Percentiles rank a stretch among this genome's conserved stretches.
Conservation (phyloP, 1,140 invertebrate genomes). For the Drosophila pallidifrons region DNA sequence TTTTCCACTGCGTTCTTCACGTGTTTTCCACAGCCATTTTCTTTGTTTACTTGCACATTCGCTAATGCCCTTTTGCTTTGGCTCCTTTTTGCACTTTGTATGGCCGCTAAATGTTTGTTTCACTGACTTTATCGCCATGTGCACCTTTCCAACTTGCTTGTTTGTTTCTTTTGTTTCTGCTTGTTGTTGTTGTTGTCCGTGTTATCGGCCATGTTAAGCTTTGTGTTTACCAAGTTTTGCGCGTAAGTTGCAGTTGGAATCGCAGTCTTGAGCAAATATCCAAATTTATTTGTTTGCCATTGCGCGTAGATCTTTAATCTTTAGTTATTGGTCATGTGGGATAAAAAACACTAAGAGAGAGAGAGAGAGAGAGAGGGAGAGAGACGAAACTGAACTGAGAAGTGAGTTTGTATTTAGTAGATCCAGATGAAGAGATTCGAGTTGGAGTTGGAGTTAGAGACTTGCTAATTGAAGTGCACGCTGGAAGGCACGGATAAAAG, state of each 20-base stretch:
- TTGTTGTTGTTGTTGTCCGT: slow-evolving; percentile 10
- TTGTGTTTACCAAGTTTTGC: slow-evolving; percentile 52
- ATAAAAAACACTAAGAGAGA: background rate
- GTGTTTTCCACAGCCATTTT: slow-evolving; percentile 14
- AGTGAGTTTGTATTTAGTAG: background rate
- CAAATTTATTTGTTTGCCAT: slow-evolving; percentile 54
- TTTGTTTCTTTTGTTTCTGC: slow-evolving; percentile 17
- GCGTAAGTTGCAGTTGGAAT: slow-evolving; percentile 58
- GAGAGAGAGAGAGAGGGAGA: too few species aligned
- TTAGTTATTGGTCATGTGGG: slow-evolving; percentile 19
- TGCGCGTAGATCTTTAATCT: slow-evolving; percentile 36
- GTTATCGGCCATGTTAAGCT: slow-evolving; percentile 33
- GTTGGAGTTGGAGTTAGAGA: background rate
- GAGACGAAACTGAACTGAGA: background rate
- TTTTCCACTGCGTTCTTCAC: background rate
- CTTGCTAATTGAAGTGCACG: slow-evolving; percentile 35
- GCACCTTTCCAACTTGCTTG: slow-evolving; percentile 42
- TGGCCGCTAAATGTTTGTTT: slow-evolving; percentile 38
- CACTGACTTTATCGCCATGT: slow-evolving; percentile 33
- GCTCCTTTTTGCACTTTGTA: slow-evolving; percentile 16
- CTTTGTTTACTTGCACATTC: slow-evolving; percentile 20
- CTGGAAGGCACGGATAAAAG: slow-evolving; percentile 26
- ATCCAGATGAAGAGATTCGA: slow-evolving; percentile 5
- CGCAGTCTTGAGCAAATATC: slow-evolving; percentile 47
- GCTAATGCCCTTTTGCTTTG: slow-evolving; percentile 42